A percentile compares a stretch with the other conserved stretches of the same genome.
Conservation (phyloP, 2,888 invertebrate species). For the Eurytoma californica region DNA sequence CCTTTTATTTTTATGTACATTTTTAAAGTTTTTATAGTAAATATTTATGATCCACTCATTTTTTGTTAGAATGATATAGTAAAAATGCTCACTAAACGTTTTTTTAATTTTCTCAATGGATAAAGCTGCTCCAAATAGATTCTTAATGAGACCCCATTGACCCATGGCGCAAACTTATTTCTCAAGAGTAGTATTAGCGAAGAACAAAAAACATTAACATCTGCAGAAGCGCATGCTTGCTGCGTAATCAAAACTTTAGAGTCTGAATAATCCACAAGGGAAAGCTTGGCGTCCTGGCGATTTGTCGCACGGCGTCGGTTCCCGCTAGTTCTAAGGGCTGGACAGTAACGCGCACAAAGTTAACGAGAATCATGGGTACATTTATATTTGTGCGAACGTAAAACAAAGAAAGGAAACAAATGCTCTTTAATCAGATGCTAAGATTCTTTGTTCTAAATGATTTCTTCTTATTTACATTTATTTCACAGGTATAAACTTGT, state of each 20-base stretch:
- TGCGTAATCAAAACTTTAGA: slow-evolving; percentile 50
- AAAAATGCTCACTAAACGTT: too few species aligned
- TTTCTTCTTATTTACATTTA: too few species aligned
- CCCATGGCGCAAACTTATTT: slow-evolving; percentile 25
- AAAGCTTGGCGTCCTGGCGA: slow-evolving; percentile 45
- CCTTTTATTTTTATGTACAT: too few species aligned
- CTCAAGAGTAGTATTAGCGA: slow-evolving; percentile 30
- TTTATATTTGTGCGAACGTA: slow-evolving; percentile 64
- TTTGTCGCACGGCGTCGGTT: slow-evolving; percentile 32
- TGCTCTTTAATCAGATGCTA: too few species aligned
- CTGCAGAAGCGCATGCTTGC: neutral
- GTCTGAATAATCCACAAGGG: slow-evolving; percentile 44
- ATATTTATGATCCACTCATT: too few species aligned
- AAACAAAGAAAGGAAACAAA: too few species aligned
- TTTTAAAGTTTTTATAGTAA: too few species aligned
- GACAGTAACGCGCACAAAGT: slow-evolving; percentile 58
- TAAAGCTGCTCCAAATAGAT: too few species aligned
- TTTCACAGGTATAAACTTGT: too few species aligned
- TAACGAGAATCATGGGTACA: slow-evolving; percentile 71
- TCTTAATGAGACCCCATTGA: slow-evolving; percentile 6
- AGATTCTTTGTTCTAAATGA: too few species aligned
- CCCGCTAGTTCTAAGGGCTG: slow-evolving; percentile 53
- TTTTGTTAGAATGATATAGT: too few species aligned
- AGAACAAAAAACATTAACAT: slow-evolving; percentile 7
- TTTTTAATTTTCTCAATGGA: too few species aligned